Base-by-base conservation (phyloP, 1,140 invertebrate species). In the Dreissena polymorpha region DNA sequence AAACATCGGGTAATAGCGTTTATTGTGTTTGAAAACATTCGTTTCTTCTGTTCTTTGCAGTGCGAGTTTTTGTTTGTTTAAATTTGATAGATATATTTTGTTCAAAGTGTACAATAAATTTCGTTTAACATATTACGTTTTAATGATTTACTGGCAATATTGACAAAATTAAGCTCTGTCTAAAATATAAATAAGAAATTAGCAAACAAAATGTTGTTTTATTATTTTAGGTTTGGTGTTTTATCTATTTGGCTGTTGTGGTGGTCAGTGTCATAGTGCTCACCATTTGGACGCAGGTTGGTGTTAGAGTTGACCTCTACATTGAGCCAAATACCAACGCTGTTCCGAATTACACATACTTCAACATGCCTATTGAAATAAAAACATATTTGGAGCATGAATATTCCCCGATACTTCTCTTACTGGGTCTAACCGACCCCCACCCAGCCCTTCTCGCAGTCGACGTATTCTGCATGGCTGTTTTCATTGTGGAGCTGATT, bases 401-500 rank as follows among this genome's bases (percentile, higher is more conserved):
- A 5, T 55, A 18, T n/a, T 67, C 12, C 25, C 25, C 23, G 1
- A 57, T 50, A 21, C 25, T 50, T 10, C 18, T 77, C 13, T 10
- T 49, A 10, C 21, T 79, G 6, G 64, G 14, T 5, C 6, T 7
- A 0, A 69, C 39, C 21, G 78, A 81, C 65, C 78, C 78, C 13
- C 88, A 89, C 55, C 85, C 86, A 8, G 70, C 60, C 0, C 57
- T 89, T n/a, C 72, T 84, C 27, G 53, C 39, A 27, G 57, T 87
- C 7, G 88, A 89, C 72, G 83, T 85, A 65, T 74, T 89, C 27
- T 94, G 93, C 80, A 89, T 93, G 74, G 27, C 89, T 10, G 93
- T 91, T 85, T 94, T 94, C 89, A 86, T 92, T 14, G 14, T 92
- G 8, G 93, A 94, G 71, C 89, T 93, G 27, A 49, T 91, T 0